phyloP scores from a whole-genome alignment of 2,797 vertebrate species.

The Aldrovandia affinis region DNA sequence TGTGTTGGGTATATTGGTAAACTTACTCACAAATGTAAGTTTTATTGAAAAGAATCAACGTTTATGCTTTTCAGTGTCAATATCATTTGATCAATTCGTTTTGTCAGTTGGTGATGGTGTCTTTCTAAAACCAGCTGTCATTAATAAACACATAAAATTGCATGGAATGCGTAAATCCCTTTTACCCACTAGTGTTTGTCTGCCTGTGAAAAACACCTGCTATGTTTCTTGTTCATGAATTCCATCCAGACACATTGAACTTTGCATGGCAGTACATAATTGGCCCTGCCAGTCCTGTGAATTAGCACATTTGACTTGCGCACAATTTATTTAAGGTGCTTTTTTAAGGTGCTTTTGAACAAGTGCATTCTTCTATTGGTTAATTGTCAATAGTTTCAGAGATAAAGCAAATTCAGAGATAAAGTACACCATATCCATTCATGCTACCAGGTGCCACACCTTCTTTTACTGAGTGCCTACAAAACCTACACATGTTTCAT shows the following conservation, averaged over 20 bases:
- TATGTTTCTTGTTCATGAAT: not conserved
- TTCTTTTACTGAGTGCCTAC: not conserved
- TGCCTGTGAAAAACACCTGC: not conserved
- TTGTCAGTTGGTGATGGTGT: too few species aligned
- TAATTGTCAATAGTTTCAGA: not conserved
- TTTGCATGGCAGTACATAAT: conserved; percentile 11
- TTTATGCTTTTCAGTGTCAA: too few species aligned
- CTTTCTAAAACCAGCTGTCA: too few species aligned
- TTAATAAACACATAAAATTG: too few species aligned
- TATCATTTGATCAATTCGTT: too few species aligned
- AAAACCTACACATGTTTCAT: not conserved
- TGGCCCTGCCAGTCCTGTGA: not conserved
- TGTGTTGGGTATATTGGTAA: not conserved
- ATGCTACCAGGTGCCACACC: not conserved
- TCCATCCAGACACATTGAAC: not conserved
- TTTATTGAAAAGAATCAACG: too few species aligned
- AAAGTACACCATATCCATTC: not conserved
- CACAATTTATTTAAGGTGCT: not conserved
- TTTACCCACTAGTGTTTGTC: too few species aligned
- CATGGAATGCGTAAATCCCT: too few species aligned
- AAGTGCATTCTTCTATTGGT: not conserved
- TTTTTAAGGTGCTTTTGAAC: not conserved
- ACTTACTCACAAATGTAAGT: not conserved
- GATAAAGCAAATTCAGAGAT: conserved; percentile 3
- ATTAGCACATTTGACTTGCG: not conserved